Percentiles rank a stretch among this genome's conserved stretches.
Evolutionary conservation across 1,140 invertebrate species (phyloP).

Genomic region (Diabrotica virgifera): DNA sequence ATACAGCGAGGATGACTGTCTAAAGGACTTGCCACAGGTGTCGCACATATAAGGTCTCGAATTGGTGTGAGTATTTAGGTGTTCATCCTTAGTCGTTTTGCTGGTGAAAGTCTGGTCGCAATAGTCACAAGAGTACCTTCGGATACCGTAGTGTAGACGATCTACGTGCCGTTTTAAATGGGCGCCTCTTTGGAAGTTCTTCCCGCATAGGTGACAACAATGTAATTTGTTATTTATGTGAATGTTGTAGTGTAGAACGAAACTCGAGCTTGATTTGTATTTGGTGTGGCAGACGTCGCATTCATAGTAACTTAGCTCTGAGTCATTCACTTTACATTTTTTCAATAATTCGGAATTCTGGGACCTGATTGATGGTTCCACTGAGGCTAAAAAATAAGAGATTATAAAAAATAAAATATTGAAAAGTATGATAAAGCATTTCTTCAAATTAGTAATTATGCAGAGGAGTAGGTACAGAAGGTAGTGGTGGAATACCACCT

Average conservation of each 20-base stretch:
- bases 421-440: too few relatives aligned
- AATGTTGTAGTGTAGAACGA: slow-evolving; percentile 51
- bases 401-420: too few relatives aligned
- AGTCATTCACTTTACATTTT: slow-evolving; percentile 28
- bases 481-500: too few relatives aligned
- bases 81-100: slow-evolving; percentile 60
- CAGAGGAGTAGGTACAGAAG: too few relatives aligned
- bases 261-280: slow-evolving; percentile 49
- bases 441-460: too few relatives aligned
- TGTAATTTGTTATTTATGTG: slow-evolving; percentile 54
- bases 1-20: slow-evolving; percentile 57
- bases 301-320: slow-evolving; percentile 44
- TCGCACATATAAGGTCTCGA: slow-evolving; percentile 64
- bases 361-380: slow-evolving; percentile 8
- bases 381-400: not conserved
- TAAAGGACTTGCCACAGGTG: slow-evolving; percentile 52
- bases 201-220: slow-evolving; percentile 57
- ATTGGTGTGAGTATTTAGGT: slow-evolving; percentile 63
- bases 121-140: slow-evolving; percentile 48
- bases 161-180: slow-evolving; percentile 39
- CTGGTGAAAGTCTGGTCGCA: slow-evolving; percentile 48
- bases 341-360: slow-evolving; percentile 21
- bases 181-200: slow-evolving; percentile 46
- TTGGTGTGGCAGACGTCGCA: slow-evolving; percentile 52
- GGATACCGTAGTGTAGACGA: slow-evolving; percentile 42